phyloP scores from a whole-genome alignment of 2,113 vertebrate species.

The Hypocryptadius cinnamomeus region DNA sequence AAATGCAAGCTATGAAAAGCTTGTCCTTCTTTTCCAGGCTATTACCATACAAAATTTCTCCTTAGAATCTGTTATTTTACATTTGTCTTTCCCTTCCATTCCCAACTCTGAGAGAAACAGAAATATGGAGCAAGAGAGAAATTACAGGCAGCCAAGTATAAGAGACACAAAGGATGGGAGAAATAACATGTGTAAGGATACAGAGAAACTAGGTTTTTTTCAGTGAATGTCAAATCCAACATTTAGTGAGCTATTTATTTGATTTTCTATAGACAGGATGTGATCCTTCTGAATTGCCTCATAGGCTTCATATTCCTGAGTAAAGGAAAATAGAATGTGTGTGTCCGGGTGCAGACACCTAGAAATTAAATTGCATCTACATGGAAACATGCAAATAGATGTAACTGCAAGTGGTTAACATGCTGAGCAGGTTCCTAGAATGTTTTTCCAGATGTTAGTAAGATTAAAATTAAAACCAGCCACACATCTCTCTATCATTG shows the following conservation, averaged over 20 bases:
- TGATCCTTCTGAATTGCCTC: background rate
- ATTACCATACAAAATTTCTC: background rate
- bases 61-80: background rate
- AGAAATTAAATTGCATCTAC: background rate
- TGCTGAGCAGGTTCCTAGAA: background rate
- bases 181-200: background rate
- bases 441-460: background rate
- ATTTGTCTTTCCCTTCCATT: accelerated
- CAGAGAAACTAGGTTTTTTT: background rate
- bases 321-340: background rate
- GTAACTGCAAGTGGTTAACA: background rate
- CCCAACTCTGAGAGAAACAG: background rate
- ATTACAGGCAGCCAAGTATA: background rate
- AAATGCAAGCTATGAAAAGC: background rate
- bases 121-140: background rate
- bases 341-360: background rate
- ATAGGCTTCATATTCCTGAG: background rate
- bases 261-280: background rate
- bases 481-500: background rate
- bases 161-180: background rate
- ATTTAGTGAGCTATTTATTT: background rate
- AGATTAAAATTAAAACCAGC: background rate
- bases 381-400: background rate
- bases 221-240: background rate
- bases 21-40: background rate